Evolutionary conservation across 2,797 vertebrate species (phyloP).

Genomic region (Sebastolobus altivelis): DNA sequence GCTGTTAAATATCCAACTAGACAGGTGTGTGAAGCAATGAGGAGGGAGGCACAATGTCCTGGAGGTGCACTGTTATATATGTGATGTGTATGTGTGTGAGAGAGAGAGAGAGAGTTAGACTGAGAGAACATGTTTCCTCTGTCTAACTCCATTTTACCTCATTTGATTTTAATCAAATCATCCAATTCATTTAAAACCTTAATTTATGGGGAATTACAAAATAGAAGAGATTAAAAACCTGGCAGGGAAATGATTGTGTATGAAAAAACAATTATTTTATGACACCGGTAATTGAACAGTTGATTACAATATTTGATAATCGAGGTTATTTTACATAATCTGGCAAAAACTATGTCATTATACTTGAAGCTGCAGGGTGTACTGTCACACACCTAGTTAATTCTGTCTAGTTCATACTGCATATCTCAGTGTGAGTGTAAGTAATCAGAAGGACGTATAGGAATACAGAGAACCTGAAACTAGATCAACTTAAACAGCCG

Average conservation of each 20-base stretch:
- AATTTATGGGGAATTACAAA: neutral
- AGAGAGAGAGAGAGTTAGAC: neutral
- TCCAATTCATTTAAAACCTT: neutral
- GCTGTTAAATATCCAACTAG: slow-evolving; percentile 73
- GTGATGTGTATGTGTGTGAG: slow-evolving; percentile 19
- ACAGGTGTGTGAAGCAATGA: slow-evolving; percentile 65
- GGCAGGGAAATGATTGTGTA: neutral
- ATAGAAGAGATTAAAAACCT: neutral
- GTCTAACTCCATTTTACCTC: slow-evolving; percentile 10
- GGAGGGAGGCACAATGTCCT: slow-evolving; percentile 43
- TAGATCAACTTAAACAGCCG: neutral
- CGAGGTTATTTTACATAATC: neutral
- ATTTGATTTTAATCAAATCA: slow-evolving; percentile 32
- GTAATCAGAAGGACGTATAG: neutral
- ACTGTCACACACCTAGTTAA: neutral
- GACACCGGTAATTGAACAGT: neutral
- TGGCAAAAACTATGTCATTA: neutral
- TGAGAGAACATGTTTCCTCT: neutral
- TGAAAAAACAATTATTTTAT: neutral
- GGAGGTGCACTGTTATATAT: slow-evolving; percentile 25
- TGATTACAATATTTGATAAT: neutral
- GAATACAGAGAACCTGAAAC: neutral
- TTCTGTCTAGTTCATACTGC: neutral
- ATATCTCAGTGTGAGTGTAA: neutral
- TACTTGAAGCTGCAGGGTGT: neutral